phyloP scores from a whole-genome alignment of 1,140 invertebrate species.

The Maconellicoccus hirsutus region DNA sequence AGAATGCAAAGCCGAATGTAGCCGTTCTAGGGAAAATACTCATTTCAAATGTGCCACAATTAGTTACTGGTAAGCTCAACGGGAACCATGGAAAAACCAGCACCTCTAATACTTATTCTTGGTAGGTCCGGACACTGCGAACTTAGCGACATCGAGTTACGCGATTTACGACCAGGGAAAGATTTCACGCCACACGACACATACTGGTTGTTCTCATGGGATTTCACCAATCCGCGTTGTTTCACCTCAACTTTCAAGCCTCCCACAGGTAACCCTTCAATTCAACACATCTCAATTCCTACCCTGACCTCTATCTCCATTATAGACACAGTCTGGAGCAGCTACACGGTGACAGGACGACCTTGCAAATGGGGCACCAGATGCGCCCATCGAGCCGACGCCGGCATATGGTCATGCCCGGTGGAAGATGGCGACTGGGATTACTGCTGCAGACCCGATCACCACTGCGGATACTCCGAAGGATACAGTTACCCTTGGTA shows the following conservation, averaged over 20 bases:
- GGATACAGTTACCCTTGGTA: slow-evolving; percentile 65
- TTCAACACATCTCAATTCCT: no score
- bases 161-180: slow-evolving; percentile 50
- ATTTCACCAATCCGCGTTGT: slow-evolving; percentile 39
- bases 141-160: slow-evolving; percentile 53
- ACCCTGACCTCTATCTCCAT: no score
- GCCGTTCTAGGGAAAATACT: slow-evolving; percentile 42
- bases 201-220: slow-evolving; percentile 52
- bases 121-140: slow-evolving; percentile 44
- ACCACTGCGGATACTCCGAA: slow-evolving; percentile 66
- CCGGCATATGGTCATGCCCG: slow-evolving; percentile 66
- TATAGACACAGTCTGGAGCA: no score
- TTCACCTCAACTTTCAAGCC: slow-evolving; percentile 29
- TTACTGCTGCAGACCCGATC: slow-evolving; percentile 65
- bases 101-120: not conserved
- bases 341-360: slow-evolving; percentile 62
- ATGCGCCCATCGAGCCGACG: slow-evolving; percentile 55
- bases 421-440: slow-evolving; percentile 63
- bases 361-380: slow-evolving; percentile 56
- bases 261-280: not conserved
- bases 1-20: slow-evolving; percentile 57
- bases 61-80: slow-evolving; percentile 47
- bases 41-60: slow-evolving; percentile 56
- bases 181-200: slow-evolving; percentile 49
- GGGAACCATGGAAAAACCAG: not conserved